Percentiles rank a stretch among this genome's conserved stretches.
Evolutionary conservation across 2,888 invertebrate genomes (phyloP).

Genomic region (Junonia oenone): DNA sequence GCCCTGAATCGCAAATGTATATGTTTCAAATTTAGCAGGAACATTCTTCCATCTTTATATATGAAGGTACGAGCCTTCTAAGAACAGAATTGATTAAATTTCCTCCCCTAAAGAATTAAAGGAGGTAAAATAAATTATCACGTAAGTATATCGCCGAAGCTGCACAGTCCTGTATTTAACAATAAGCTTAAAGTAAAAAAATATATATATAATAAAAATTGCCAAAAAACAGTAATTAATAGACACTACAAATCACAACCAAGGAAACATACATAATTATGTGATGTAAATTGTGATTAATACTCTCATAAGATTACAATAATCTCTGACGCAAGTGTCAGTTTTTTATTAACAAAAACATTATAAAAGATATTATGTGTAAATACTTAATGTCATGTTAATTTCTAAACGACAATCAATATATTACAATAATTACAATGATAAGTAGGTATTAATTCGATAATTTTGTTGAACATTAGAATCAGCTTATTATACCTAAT

Average conservation of each 20-base stretch:
- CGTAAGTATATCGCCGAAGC: no score
- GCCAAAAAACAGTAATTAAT: slow-evolving; percentile 2
- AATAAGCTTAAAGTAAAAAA: not conserved
- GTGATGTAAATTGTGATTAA: slow-evolving; percentile 12
- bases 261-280: no score
- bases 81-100: no score
- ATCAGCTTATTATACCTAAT: not conserved
- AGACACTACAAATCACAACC: slow-evolving; percentile 9
- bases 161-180: no score
- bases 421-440: slow-evolving; percentile 23
- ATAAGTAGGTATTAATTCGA: slow-evolving; percentile 30
- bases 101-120: no score
- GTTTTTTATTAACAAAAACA: slow-evolving; percentile 4
- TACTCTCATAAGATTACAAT: slow-evolving; percentile 4
- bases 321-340: slow-evolving; percentile 4
- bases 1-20: no score
- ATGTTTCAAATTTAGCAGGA: no score
- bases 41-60: no score
- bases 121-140: no score
- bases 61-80: no score
- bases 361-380: not conserved
- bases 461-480: slow-evolving; percentile 36
- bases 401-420: slow-evolving; percentile 5
- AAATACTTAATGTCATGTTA: slow-evolving; percentile 5
- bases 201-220: not conserved